Base-by-base conservation (phyloP, 2,888 invertebrate genomes). In the Apoda limacodes region DNA sequence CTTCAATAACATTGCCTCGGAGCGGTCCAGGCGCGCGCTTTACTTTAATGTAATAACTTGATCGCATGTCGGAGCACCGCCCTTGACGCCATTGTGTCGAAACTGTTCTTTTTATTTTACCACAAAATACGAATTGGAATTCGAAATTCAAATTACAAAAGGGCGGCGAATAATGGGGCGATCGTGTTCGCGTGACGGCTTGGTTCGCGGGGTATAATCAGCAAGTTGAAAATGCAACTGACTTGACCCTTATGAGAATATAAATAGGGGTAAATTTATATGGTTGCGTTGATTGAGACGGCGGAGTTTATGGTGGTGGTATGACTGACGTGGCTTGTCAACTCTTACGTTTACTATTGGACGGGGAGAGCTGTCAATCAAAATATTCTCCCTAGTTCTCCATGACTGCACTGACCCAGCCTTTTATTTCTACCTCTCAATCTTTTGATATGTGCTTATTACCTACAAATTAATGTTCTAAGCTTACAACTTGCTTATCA, bases 241-340 rank as follows among this genome's bases (percentile, higher is more conserved):
- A 35, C 42, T 38, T 58, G 44, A 42, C 33, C 43, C 45, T 45
- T 61, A 52, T 42, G 36, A 6, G 10, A 13, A 29, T 15, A 50
- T 17, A 42, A 54, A 66, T 74, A 54, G 58, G 58, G 44, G 50
- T 45, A 55, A 45, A 52, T 55, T 64, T 29, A 27, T 36, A 42
- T 40, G 41, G 43, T 36, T 47, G 39, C 40, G 35, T 52, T 45
- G 42, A 10, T 42, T 54, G 49, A 52, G 47, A 51, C 60, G 55
- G 56, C 58, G 55, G 60, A 61, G 55, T 59, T 50, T 45, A 52
- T 55, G 56, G 50, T 52, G 50, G 52, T 56, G 54, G 55, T 50
- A 61, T 88, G 88, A 89, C 88, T 88, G 89, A 89, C 88, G 85
- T 84, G 83, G 82, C 85, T 87, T 88, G 88, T 88, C 88, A 87